Conservation (phyloP, 2,888 invertebrate genomes). For the Druceiella hillmani region DNA sequence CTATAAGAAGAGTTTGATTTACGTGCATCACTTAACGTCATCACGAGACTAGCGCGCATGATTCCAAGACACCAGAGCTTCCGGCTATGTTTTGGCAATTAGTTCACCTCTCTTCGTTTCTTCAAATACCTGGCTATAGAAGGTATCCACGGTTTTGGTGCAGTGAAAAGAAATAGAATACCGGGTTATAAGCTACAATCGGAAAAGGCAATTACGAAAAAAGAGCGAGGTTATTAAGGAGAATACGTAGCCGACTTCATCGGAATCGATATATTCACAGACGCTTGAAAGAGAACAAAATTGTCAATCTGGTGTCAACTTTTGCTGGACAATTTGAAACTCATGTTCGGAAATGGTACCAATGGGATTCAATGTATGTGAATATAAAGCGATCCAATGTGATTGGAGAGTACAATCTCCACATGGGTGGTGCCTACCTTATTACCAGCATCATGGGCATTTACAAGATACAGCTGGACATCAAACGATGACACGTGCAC, state of each 20-base stretch:
- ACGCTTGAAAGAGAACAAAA: slow-evolving; percentile 28
- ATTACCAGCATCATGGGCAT: slow-evolving; percentile 21
- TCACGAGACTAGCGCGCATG: slow-evolving; percentile 24
- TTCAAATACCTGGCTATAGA: too few species aligned
- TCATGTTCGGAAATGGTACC: neutral
- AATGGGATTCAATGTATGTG: slow-evolving; percentile 3
- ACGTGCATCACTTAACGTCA: slow-evolving; percentile 25
- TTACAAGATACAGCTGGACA: too few species aligned
- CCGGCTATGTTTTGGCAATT: slow-evolving; percentile 28
- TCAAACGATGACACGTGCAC: too few species aligned
- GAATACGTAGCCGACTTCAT: slow-evolving; percentile 21
- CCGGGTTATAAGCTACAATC: slow-evolving; percentile 15
- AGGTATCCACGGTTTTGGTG: slow-evolving; percentile 23
- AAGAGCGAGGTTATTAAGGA: slow-evolving; percentile 19
- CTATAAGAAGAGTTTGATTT: slow-evolving; percentile 19
- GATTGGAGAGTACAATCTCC: slow-evolving; percentile 19
- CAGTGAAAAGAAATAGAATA: slow-evolving; percentile 25
- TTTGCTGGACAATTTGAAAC: slow-evolving; percentile 23
- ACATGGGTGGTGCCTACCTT: slow-evolving; percentile 24
- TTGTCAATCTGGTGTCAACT: slow-evolving; percentile 24
- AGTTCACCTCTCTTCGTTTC: too few species aligned
- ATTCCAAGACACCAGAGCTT: slow-evolving; percentile 26
- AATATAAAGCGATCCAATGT: slow-evolving; percentile 19
- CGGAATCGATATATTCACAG: slow-evolving; percentile 19
- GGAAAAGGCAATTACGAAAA: slow-evolving; percentile 19